Evolutionary conservation across 2,113 vertebrate species (phyloP).

Genomic region (Tyrannus savana): DNA sequence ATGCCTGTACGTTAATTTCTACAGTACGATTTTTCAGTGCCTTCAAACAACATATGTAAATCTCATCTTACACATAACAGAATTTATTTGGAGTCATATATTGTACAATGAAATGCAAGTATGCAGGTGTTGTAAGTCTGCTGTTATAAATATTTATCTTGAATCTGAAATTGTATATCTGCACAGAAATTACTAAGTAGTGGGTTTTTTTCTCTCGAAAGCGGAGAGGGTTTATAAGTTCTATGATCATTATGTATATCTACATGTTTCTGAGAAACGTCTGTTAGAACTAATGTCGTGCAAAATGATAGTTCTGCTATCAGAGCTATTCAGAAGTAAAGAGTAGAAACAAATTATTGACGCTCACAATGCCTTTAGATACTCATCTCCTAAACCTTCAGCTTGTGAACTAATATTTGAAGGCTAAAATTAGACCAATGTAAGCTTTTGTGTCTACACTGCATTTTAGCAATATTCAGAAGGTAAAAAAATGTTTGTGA

Average conservation of each 20-base stretch:
- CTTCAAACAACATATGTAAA: background rate
- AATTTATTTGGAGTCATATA: background rate
- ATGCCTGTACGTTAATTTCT: background rate
- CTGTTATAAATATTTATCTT: background rate
- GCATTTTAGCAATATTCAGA: background rate
- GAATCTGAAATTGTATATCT: background rate
- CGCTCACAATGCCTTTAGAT: background rate
- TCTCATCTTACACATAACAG: background rate
- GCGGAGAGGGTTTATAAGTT: fast-evolving
- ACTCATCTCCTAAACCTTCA: background rate
- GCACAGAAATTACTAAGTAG: background rate
- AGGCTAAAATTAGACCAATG: background rate
- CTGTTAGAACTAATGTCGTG: background rate
- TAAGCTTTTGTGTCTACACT: background rate
- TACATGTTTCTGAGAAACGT: background rate
- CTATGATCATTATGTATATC: background rate
- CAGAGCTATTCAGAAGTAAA: background rate
- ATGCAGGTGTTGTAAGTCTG: background rate
- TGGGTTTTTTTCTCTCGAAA: background rate
- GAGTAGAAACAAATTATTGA: background rate
- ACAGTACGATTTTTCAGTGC: background rate
- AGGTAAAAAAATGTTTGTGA: background rate
- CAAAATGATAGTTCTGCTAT: background rate
- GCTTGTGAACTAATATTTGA: background rate
- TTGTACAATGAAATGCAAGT: background rate